Evolutionary conservation across 2,797 vertebrate species (phyloP).

Genomic region (Argya squamiceps): DNA sequence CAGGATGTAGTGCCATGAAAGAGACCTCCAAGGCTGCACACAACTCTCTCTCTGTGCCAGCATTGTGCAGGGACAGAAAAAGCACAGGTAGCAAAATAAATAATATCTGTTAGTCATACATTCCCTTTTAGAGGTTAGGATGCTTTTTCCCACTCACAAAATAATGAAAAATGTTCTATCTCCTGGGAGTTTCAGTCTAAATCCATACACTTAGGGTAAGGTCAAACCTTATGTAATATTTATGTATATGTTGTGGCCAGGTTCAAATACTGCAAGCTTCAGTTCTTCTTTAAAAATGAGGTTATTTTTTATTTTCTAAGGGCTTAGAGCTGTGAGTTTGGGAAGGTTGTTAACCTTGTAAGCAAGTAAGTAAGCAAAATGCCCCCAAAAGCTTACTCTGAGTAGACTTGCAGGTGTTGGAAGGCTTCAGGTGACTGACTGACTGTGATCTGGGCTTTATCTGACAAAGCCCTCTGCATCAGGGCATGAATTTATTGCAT

Average conservation of each 20-base stretch:
- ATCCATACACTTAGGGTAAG: not conserved
- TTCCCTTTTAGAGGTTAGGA: not conserved
- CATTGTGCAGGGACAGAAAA: not conserved
- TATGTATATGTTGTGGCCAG: not conserved
- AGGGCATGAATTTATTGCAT: not conserved
- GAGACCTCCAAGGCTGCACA: not conserved
- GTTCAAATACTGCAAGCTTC: not conserved
- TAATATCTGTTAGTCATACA: not conserved
- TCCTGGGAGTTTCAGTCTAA: not conserved
- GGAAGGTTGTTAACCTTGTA: not conserved
- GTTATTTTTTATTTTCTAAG: not conserved
- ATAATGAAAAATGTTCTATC: not conserved
- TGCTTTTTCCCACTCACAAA: not conserved
- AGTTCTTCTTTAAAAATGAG: not conserved
- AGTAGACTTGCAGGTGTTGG: not conserved
- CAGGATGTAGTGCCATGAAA: not conserved
- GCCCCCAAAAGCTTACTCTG: not conserved
- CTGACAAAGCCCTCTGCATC: conserved; percentile 17
- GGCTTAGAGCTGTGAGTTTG: not conserved
- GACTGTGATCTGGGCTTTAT: conserved; percentile 29
- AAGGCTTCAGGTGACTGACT: not conserved
- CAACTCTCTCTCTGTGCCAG: not conserved
- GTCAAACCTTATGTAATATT: not conserved
- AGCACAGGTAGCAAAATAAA: not conserved
- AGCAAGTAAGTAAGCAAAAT: not conserved